A percentile compares a stretch with the other conserved stretches of the same genome.
Conservation (phyloP, 2,888 invertebrate genomes). For the Eupithecia abbreviata region DNA sequence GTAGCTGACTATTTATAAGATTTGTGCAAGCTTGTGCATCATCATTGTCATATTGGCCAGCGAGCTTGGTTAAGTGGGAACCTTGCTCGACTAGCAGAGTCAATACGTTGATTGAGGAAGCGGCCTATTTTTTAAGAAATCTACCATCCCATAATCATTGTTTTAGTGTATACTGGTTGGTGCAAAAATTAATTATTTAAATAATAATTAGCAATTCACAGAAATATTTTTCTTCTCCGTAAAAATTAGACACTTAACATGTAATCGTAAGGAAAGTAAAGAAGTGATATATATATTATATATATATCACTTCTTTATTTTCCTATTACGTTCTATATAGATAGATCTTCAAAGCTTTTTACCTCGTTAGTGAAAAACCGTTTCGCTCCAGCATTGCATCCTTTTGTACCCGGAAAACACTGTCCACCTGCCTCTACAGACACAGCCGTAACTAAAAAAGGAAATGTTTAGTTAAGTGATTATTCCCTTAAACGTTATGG, state of each 20-base stretch:
- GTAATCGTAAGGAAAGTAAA: no score
- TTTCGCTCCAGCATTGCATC: background rate
- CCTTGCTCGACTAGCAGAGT: background rate
- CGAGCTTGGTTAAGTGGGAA: background rate
- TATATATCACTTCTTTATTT: no score
- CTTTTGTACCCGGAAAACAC: constrained; percentile 1
- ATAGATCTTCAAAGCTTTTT: background rate
- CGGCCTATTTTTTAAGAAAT: no score
- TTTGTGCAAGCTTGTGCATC: background rate
- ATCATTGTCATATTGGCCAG: background rate
- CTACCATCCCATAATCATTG: no score
- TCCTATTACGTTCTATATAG: no score
- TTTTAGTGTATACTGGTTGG: no score
- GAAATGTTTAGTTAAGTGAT: constrained; percentile 21
- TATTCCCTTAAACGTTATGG: constrained; percentile 37
- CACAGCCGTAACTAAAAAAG: background rate
- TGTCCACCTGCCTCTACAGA: constrained; percentile 14
- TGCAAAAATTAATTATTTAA: no score
- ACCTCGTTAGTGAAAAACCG: background rate
- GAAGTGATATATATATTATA: no score
- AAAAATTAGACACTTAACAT: no score
- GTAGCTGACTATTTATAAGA: background rate
- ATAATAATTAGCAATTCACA: no score
- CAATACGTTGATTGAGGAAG: no score
- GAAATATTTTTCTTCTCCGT: no score